Conservation (phyloP, 1,140 invertebrate species). For the Sogatella furcifera region DNA sequence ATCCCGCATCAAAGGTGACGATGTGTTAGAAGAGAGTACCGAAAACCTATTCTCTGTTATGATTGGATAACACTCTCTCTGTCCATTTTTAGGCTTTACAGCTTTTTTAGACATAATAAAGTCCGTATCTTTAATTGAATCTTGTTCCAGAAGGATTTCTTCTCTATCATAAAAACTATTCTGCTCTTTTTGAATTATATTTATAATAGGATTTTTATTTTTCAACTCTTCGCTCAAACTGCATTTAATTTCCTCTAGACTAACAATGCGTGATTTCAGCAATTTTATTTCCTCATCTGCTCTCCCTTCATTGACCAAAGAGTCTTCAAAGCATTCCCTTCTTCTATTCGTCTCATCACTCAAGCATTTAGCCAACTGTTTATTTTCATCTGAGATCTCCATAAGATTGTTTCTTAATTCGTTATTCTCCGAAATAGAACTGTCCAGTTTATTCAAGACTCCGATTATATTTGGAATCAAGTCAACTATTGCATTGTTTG, state of each 20-base stretch:
- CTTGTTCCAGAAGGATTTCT: too few relatives aligned
- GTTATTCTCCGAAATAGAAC: not conserved
- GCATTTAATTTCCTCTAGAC: not conserved
- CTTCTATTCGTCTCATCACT: not conserved
- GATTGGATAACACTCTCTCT: not conserved
- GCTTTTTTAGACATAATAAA: not conserved
- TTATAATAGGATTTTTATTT: conserved; percentile 2
- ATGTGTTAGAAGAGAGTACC: too few relatives aligned
- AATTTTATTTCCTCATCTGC: conserved; percentile 1
- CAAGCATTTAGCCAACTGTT: not conserved
- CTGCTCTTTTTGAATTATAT: not conserved
- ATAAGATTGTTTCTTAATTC: not conserved
- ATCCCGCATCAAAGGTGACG: not conserved
- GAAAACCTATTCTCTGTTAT: not conserved
- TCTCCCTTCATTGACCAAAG: not conserved
- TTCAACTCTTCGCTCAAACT: conserved; percentile 3
- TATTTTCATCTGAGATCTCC: conserved; percentile 1
- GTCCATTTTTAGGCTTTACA: not conserved
- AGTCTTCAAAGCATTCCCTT: not conserved
- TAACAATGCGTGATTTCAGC: conserved; percentile 1
- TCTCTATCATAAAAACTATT: not conserved
- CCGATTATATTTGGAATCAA: conserved; percentile 1
- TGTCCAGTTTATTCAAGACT: not conserved
- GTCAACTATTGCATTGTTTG: conserved; percentile 1
- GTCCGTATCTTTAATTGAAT: too few relatives aligned